Conservation (phyloP, 2,888 invertebrate species). For the Ommatoiulus sabulosus region DNA sequence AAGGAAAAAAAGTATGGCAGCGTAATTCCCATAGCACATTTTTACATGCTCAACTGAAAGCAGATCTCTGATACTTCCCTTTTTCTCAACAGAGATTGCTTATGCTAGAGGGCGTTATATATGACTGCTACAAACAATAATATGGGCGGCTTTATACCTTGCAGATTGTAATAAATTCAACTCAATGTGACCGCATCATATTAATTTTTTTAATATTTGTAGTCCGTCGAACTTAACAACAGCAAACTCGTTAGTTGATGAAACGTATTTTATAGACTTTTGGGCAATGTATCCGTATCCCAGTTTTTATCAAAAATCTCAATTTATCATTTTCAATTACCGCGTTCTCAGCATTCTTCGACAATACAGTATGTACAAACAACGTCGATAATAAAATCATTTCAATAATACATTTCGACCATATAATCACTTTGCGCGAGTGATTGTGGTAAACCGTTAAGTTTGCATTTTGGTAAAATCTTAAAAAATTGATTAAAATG, state of each 20-base stretch:
- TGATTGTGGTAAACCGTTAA: background rate
- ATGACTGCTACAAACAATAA: background rate
- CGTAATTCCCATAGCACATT: background rate
- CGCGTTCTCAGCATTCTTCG: background rate
- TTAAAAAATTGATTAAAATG: background rate
- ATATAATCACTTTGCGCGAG: background rate
- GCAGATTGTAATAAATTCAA: background rate
- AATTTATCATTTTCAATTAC: background rate
- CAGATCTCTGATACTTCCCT: background rate
- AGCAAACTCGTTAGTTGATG: background rate
- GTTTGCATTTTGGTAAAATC: background rate
- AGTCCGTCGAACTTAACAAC: slow-evolving; percentile 23
- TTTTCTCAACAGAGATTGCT: background rate
- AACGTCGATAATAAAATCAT: background rate
- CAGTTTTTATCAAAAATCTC: background rate
- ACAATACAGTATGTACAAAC: background rate
- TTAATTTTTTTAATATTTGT: slow-evolving; percentile 29
- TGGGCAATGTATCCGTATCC: background rate
- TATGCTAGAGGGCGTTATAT: background rate
- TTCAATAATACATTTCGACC: background rate
- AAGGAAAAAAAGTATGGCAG: background rate
- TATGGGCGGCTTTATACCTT: background rate
- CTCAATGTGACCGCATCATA: background rate
- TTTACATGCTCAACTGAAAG: background rate
- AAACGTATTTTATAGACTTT: background rate